Conservation (phyloP, 2,113 vertebrate genomes). For the Syngnathus typhle region DNA sequence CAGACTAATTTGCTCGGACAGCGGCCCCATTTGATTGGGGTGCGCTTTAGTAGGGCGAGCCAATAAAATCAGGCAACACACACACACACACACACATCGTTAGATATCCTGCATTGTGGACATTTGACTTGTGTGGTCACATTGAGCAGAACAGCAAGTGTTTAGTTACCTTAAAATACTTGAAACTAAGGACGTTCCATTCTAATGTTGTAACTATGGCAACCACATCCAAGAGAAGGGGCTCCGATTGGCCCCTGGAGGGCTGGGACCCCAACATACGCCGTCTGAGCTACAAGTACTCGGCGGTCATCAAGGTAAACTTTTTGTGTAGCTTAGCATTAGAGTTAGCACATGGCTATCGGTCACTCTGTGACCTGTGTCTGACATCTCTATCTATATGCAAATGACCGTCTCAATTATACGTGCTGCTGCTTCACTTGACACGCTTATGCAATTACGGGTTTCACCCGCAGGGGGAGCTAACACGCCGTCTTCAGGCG, state of each 20-base stretch:
- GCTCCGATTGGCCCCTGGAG: conserved; percentile 4
- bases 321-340: background rate
- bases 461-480: background rate
- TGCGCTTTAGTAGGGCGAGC: background rate
- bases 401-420: background rate
- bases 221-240: background rate
- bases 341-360: background rate
- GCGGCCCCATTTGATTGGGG: background rate
- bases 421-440: background rate
- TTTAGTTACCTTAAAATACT: background rate
- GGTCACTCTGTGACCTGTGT: background rate
- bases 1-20: conserved; percentile 9
- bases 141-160: background rate
- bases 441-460: background rate
- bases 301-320: conserved; percentile 6
- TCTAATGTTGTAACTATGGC: background rate
- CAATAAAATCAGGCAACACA: conserved; percentile 1
- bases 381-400: conserved; percentile 4
- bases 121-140: background rate
- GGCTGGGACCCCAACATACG: conserved; percentile 7
- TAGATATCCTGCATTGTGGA: background rate
- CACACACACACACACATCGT: background rate
- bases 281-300: conserved; percentile 10
- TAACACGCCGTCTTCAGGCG: background rate
- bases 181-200: background rate